Evolutionary conservation across 1,140 invertebrate genomes (phyloP).

Genomic region (Nephotettix cincticeps): DNA sequence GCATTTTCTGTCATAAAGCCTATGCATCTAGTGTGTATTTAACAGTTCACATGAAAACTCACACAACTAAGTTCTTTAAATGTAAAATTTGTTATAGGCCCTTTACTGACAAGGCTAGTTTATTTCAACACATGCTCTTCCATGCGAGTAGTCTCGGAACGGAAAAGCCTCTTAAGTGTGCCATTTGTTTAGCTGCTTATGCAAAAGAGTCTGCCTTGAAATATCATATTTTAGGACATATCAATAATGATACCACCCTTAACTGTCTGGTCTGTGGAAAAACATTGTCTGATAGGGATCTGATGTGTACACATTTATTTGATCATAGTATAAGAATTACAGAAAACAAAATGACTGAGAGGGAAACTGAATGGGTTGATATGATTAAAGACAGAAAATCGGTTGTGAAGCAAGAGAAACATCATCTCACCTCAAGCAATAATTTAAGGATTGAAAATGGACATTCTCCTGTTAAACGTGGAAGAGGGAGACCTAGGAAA

Average conservation of each 20-base stretch:
- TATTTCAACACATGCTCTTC: neutral
- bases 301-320: neutral
- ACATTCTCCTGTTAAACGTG: too few species aligned
- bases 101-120: neutral
- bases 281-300: neutral
- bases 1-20: neutral
- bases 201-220: neutral
- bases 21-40: neutral
- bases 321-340: neutral
- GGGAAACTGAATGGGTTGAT: neutral
- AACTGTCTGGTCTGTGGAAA: neutral
- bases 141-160: neutral
- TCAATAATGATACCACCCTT: neutral
- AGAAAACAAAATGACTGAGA: neutral
- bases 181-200: neutral
- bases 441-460: too few species aligned
- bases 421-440: too few species aligned
- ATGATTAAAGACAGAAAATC: neutral
- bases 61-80: neutral
- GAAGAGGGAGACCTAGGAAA: too few species aligned
- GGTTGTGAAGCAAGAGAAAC: neutral
- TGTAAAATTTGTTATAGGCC: neutral
- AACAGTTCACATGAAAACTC: neutral
- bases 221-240: neutral
- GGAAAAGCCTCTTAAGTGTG: neutral